A percentile compares a stretch with the other conserved stretches of the same genome.
These are phyloP conservation scores for Drosophila melanosoma DNA, from an alignment of 2,888 invertebrate genomes.

Conservation along the genomic window DNA sequence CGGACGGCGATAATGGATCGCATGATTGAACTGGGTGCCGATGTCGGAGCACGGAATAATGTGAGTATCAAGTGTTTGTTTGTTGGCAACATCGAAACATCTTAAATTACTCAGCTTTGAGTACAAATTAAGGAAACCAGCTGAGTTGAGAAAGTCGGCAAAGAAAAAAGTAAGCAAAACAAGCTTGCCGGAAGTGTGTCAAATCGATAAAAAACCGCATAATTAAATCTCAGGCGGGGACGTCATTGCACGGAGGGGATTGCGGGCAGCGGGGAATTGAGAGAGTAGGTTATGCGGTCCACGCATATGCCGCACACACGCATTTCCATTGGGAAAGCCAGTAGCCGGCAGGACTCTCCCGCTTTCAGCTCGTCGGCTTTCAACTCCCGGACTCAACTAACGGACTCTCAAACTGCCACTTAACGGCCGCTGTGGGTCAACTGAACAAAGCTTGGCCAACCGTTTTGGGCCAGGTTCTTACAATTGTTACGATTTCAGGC, in stretches of 20 bases:
- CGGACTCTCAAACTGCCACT: constrained; percentile 45
- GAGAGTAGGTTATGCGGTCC: constrained; percentile 33
- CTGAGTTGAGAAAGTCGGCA: constrained; percentile 29
- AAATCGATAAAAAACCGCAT: constrained; percentile 82
- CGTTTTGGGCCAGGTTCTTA: constrained; percentile 26
- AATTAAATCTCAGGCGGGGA: constrained; percentile 77
- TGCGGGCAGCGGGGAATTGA: background rate
- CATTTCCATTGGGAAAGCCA: constrained; percentile 27
- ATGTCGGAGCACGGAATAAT: constrained; percentile 95
- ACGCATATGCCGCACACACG: constrained; percentile 62
- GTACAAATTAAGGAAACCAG: constrained; percentile 16
- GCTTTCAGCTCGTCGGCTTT: background rate
- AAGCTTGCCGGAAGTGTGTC: constrained; percentile 76
- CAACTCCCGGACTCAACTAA: constrained; percentile 11
- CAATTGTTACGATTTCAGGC: constrained; percentile 37
- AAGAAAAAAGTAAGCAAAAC: constrained; percentile 40
- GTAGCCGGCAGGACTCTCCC: constrained; percentile 46
- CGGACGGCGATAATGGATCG: constrained; percentile 95
- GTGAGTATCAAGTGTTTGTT: constrained; percentile 88
- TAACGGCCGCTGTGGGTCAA: constrained; percentile 68
- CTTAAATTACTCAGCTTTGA: constrained; percentile 46
- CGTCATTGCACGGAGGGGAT: constrained; percentile 31
- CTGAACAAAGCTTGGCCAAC: constrained; percentile 72
- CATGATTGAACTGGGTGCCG: constrained; percentile 96
- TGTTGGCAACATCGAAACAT: constrained; percentile 15